Conservation (phyloP, 2,797 vertebrate genomes). For the Clarias fuscus region DNA sequence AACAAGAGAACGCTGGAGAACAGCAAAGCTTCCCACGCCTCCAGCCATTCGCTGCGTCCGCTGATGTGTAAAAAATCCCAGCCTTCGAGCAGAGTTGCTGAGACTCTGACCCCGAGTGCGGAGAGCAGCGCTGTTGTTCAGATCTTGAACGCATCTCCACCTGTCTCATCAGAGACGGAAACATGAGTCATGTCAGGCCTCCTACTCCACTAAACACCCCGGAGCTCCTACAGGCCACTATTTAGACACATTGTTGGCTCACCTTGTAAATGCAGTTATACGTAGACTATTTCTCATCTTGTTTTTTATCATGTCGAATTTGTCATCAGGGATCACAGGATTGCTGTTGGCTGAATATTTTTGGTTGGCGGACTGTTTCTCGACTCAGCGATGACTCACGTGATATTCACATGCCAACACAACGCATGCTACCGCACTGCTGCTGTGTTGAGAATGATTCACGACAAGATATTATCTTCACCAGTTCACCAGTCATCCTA, state of each 20-base stretch:
- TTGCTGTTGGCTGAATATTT: not conserved
- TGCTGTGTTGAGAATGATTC: not conserved
- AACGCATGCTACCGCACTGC: not conserved
- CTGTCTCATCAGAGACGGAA: conserved; percentile 29
- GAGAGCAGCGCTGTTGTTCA: conserved; percentile 1
- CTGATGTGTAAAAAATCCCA: conserved; percentile 70
- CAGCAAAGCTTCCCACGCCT: conserved; percentile 28
- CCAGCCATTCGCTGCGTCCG: conserved; percentile 68
- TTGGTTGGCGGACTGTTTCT: not conserved
- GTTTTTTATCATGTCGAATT: not conserved
- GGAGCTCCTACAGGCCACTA: not conserved
- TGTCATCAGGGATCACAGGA: not conserved
- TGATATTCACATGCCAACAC: not conserved
- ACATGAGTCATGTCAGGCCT: conserved; percentile 26
- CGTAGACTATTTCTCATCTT: not conserved
- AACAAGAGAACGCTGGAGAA: conserved; percentile 75
- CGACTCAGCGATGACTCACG: conserved; percentile 7
- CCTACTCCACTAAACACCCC: not conserved
- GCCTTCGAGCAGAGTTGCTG: not conserved
- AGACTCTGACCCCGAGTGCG: not conserved
- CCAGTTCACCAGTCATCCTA: not conserved
- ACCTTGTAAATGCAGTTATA: not conserved
- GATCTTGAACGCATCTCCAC: not conserved
- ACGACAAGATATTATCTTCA: not conserved
- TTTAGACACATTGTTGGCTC: conserved; percentile 5